Evolutionary conservation across 2,797 vertebrate species (phyloP), one percentile per base, ranked within the genome.

Genomic region (Paguma larvata): DNA sequence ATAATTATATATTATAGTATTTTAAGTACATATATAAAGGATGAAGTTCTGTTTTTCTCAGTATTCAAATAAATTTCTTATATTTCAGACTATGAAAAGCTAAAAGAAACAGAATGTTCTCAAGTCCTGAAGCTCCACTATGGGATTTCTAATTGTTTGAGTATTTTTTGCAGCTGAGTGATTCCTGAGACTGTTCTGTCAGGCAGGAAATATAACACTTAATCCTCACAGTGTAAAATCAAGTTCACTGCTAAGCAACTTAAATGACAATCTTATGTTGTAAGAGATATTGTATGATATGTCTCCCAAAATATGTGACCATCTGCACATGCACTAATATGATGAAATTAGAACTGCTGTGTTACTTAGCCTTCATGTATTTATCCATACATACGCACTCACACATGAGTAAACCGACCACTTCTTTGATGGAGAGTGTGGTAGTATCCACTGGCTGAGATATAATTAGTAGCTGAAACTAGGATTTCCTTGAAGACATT

Each of bases 171-270:
- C 90, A 97, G 48, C 15, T 95, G 56, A 98, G 86, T 92, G 62
- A 90, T 92, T 97, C 93, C 68, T 97, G 67, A 70, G 59, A 94
- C 14, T 79, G 9, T 87, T 89, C 72, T 89, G 85, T 70, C 94
- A n/a, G 41, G 90, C 65, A 97, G 77, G 85, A 97, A 97, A 97
- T 30, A 0, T 27, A 97, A 97, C 2, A 70, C 5, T 96, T 97
- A 90, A 96, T 87, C 65, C 89, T 94, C 85, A 95, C 78, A 92
- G 63, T 75, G 56, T 63, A 96, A 94, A 97, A 67, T 18, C 27
- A 80, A 70, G 9, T 91, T 65, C 44, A 95, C 21, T 94, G 51
- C 87, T 86, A 97, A 95, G 90, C 18, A 97, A 94, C 8, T 73
- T 84, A 83, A 95, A 91, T 83, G 70, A 92, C 46, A 67, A 70